A percentile compares a stretch with the other conserved stretches of the same genome.
These are phyloP conservation scores for Phenganax subtilis DNA, from an alignment of 92 coral and sea anemone species.

Conservation along the genomic window DNA sequence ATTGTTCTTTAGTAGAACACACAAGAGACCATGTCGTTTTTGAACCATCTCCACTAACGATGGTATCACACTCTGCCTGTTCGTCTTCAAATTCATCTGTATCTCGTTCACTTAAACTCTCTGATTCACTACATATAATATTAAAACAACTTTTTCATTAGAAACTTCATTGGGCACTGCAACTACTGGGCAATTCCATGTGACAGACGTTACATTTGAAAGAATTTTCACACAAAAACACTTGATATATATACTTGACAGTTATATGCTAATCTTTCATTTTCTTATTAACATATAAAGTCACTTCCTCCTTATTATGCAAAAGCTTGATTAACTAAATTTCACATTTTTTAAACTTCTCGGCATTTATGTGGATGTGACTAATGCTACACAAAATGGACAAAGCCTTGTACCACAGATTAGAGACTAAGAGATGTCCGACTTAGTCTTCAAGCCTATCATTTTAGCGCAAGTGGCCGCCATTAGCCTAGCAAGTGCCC, in stretches of 20 bases:
- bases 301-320: background rate
- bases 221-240: slow-evolving; percentile 31
- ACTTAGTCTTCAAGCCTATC: no score
- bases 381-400: slow-evolving; percentile 33
- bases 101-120: slow-evolving; percentile 53
- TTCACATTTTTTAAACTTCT: slow-evolving; percentile 27
- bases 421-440: no score
- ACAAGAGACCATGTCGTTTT: slow-evolving; percentile 68
- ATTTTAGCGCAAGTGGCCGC: no score
- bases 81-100: slow-evolving; percentile 50
- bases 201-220: background rate
- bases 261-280: slow-evolving; percentile 35
- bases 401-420: no score
- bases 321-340: slow-evolving; percentile 11
- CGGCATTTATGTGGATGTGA: slow-evolving; percentile 39
- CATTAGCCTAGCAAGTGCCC: no score
- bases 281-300: slow-evolving; percentile 33
- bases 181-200: no score
- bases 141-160: background rate
- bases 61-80: slow-evolving; percentile 48
- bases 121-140: slow-evolving; percentile 24
- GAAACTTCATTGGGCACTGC: background rate
- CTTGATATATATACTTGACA: slow-evolving; percentile 21
- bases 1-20: slow-evolving; percentile 74
- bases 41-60: slow-evolving; percentile 41